Conservation (phyloP, 2,113 vertebrate genomes). For the Tupaia tana region DNA sequence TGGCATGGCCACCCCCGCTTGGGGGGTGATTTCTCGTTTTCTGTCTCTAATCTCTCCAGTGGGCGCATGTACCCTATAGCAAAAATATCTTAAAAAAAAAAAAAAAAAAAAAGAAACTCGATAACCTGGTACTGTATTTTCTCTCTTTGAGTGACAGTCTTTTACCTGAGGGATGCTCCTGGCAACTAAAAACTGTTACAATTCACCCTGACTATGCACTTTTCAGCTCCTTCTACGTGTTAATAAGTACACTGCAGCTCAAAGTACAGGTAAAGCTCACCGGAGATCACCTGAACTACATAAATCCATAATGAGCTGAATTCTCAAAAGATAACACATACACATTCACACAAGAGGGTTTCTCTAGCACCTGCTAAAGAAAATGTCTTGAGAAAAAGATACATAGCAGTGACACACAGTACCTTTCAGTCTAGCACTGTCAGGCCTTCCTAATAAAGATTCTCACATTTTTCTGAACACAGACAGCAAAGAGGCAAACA, state of each 20-base stretch:
- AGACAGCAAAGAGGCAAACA: background rate
- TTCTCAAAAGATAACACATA: background rate
- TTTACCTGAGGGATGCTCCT: background rate
- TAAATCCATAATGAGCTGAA: background rate
- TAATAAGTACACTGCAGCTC: background rate
- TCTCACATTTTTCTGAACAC: background rate
- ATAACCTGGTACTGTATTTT: background rate
- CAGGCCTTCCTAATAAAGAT: conserved; percentile 10
- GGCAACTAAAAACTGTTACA: background rate
- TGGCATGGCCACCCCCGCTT: too few relatives aligned
- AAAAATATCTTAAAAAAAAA: too few relatives aligned
- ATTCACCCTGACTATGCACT: background rate
- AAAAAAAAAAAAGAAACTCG: background rate
- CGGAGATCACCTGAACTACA: background rate
- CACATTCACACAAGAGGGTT: background rate
- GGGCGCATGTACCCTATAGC: too few relatives aligned
- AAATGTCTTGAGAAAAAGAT: background rate
- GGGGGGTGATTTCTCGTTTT: too few relatives aligned
- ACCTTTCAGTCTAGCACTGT: background rate
- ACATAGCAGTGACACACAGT: background rate
- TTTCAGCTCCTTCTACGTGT: conserved; percentile 19
- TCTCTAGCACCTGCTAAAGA: background rate
- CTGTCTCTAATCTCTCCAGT: too few relatives aligned
- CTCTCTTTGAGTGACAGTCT: background rate
- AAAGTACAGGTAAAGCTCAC: background rate